Evolutionary conservation across 1,140 invertebrate species (phyloP), one percentile per base, ranked within the genome.

Genomic region (Phortica variegata): DNA sequence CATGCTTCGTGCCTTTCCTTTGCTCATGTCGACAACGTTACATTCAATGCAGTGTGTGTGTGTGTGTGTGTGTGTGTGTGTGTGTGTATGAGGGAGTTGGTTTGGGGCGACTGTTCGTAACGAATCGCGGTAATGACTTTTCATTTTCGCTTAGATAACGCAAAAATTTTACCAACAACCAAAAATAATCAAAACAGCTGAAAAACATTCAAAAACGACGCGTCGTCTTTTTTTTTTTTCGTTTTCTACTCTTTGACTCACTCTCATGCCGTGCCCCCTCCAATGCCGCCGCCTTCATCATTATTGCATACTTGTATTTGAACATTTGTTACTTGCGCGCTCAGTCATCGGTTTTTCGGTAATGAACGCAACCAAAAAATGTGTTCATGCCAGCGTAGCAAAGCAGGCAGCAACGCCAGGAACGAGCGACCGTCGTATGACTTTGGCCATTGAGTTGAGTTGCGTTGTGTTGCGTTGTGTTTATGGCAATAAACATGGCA

Each of bases 91-190:
- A 29, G 6, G 26, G 26, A 7, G 26, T 29, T 29, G 26, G 26
- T 12, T 29, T 29, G n/a, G n/a, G n/a, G n/a, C n/a, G n/a, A n/a
- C n/a, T n/a, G 31, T 48, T 52, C 37, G 60, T 54, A 63, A 68
- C 60, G 63, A 66, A 66, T 66, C 63, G 63, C 63, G 60, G 63
- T 66, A 66, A 66, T 66, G 63, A 66, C 63, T 66, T 66, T 66
- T 66, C 63, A 66, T 66, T 68, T 60, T 68, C 63, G 49, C 57
- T 60, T 52, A 68, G 63, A 68, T 68, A 68, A 68, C 54, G 63
- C 63, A 60, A 66, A 61, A 51, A 49, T 61, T 66, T 65, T 47
- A 48, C 49, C 29, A 46, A 39, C 53, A 49, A 36, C 13, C 36
- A 56, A 58, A 58, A 54, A 58, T 58, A 58, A 58, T 58, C 56